These are phyloP conservation scores for Ornithoptera alexandrae DNA, from an alignment of 2,888 invertebrate species.

Conservation along the genomic window DNA sequence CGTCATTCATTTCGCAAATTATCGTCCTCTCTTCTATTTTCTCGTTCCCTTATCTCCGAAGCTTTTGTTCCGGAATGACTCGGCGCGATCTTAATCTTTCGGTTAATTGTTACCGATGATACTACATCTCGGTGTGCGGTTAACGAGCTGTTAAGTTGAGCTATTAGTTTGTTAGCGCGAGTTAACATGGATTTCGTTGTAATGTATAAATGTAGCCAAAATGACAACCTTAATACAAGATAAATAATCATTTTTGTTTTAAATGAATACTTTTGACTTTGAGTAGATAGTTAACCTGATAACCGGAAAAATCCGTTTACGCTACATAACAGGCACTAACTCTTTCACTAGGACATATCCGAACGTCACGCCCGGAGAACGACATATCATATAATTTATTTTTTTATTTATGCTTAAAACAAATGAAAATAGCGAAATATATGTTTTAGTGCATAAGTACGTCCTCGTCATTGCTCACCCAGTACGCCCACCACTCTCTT, in stretches of 20 bases:
- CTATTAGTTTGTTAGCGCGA: constrained; percentile 48
- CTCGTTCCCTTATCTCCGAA: constrained; percentile 30
- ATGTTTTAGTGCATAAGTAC: no score
- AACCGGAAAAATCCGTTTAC: no score
- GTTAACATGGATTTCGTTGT: constrained; percentile 24
- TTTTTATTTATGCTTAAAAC: no score
- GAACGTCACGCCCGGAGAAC: no score
- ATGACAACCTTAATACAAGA: neutral
- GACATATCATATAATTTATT: no score
- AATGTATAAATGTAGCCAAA: constrained; percentile 16
- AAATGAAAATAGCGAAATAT: no score
- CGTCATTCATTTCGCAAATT: constrained; percentile 36
- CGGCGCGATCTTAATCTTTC: constrained; percentile 59
- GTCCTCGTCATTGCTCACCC: no score
- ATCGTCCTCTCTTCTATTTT: constrained; percentile 32
- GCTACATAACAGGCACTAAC: no score
- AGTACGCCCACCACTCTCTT: no score
- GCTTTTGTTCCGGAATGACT: constrained; percentile 50
- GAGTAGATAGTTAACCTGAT: no score
- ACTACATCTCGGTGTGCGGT: constrained; percentile 50
- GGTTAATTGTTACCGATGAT: constrained; percentile 60
- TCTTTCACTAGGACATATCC: no score
- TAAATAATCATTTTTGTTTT: neutral
- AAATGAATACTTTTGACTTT: neutral
- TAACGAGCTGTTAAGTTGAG: constrained; percentile 67